These are phyloP conservation scores for Piaya cayana DNA, from an alignment of 2,113 vertebrate genomes.

Conservation along the genomic window DNA sequence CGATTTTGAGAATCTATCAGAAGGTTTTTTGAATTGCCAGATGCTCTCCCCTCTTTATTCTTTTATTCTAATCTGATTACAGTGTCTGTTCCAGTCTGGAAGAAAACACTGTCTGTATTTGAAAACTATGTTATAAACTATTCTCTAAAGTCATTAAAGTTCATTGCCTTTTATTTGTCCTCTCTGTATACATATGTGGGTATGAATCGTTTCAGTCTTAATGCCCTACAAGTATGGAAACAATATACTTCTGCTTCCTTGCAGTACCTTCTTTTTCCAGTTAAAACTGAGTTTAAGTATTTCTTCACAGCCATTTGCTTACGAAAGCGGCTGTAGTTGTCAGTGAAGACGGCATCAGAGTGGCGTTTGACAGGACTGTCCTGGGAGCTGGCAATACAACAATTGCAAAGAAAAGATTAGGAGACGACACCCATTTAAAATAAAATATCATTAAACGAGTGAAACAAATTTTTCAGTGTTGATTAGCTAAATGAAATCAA, in stretches of 20 bases:
- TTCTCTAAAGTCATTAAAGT: neutral
- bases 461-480: neutral
- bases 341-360: conserved; percentile 94
- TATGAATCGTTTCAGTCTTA: neutral
- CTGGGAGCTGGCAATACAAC: conserved; percentile 75
- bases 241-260: neutral
- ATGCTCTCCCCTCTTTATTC: neutral
- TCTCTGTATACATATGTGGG: neutral
- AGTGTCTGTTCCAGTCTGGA: neutral
- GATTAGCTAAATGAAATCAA: neutral
- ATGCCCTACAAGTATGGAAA: neutral
- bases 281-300: conserved; percentile 91
- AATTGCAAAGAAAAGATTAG: neutral
- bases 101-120: neutral
- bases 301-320: conserved; percentile 98
- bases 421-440: rapidly evolving
- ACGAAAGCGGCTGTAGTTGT: conserved; percentile 94
- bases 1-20: neutral
- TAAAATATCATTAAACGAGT: neutral
- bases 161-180: neutral
- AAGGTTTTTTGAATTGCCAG: neutral
- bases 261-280: conserved; percentile 91
- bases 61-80: conserved; percentile 15
- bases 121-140: neutral
- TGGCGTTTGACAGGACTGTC: conserved; percentile 89